Evolutionary conservation across 2,113 vertebrate species (phyloP).

Genomic region (Polypterus senegalus): DNA sequence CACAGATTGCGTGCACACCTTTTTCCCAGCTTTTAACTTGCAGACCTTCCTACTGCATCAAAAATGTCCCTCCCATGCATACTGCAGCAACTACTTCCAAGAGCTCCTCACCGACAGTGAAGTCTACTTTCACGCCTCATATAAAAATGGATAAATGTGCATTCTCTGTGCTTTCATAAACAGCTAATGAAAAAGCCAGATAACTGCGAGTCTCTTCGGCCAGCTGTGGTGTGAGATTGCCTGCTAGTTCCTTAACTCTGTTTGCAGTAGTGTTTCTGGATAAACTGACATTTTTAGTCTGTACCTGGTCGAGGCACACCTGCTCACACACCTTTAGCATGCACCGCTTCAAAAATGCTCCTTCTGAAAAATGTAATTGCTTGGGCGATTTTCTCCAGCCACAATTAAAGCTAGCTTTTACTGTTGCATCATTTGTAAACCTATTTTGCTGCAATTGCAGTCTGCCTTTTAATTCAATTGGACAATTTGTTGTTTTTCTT

Average conservation of each 20-base stretch:
- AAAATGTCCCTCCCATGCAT: constrained; percentile 3
- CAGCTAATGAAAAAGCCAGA: constrained; percentile 9
- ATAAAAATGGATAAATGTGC: background rate
- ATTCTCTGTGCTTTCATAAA: background rate
- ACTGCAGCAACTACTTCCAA: background rate
- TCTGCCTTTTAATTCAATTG: constrained; percentile 13
- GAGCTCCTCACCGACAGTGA: constrained; percentile 2
- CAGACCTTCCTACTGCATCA: constrained; percentile 1
- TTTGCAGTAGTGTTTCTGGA: constrained; percentile 15
- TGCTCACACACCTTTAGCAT: constrained; percentile 16
- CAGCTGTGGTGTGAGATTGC: constrained; percentile 14
- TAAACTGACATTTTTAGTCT: constrained; percentile 12
- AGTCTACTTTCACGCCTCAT: constrained; percentile 1
- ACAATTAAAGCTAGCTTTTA: constrained; percentile 15
- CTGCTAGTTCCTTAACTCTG: constrained; percentile 7
- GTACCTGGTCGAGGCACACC: constrained; percentile 8
- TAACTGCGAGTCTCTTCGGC: constrained; percentile 11
- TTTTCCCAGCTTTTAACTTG: too few species aligned
- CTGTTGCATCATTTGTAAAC: constrained; percentile 14
- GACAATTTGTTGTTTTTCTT: too few species aligned
- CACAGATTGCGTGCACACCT: too few species aligned
- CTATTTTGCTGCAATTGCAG: constrained; percentile 14
- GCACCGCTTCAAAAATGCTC: constrained; percentile 8
- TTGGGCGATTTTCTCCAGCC: constrained; percentile 18
- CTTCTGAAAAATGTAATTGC: constrained; percentile 17